Evolutionary conservation across 2,888 invertebrate genomes (phyloP).

Genomic region (Scaptomyza caliginosa): DNA sequence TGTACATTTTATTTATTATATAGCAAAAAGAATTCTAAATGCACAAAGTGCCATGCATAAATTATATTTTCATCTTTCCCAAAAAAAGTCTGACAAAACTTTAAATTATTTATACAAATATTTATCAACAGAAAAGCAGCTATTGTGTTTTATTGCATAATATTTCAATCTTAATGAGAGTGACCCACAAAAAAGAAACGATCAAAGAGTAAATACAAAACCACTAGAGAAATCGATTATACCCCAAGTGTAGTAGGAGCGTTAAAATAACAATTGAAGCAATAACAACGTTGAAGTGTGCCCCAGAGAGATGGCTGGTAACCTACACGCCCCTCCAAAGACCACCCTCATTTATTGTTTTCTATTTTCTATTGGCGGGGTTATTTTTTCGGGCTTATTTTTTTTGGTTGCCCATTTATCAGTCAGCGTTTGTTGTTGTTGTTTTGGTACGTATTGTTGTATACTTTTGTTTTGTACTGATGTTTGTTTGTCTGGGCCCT

Average conservation of each 20-base stretch:
- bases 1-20: not conserved
- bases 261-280: constrained; percentile 45
- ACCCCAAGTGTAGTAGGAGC: constrained; percentile 12
- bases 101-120: not conserved
- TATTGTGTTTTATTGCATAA: constrained; percentile 5
- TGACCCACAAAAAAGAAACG: constrained; percentile 1
- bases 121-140: not conserved
- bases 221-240: constrained; percentile 43
- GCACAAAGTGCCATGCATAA: not conserved
- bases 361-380: constrained; percentile 23
- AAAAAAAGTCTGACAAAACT: not conserved
- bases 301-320: constrained; percentile 46
- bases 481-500: constrained; percentile 43
- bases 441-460: no score
- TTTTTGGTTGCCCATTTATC: constrained; percentile 65
- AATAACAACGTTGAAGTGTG: constrained; percentile 47
- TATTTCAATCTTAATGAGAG: constrained; percentile 20
- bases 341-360: constrained; percentile 5
- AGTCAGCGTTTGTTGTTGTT: constrained; percentile 51
- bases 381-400: not conserved
- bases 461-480: constrained; percentile 30
- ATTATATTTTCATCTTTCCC: not conserved
- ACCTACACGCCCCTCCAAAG: constrained; percentile 18
- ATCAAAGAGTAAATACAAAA: constrained; percentile 8
- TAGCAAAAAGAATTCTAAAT: not conserved